Evolutionary conservation across 1,140 invertebrate genomes (phyloP), one percentile per base, ranked within the genome.

Genomic region (Venturia canescens): DNA sequence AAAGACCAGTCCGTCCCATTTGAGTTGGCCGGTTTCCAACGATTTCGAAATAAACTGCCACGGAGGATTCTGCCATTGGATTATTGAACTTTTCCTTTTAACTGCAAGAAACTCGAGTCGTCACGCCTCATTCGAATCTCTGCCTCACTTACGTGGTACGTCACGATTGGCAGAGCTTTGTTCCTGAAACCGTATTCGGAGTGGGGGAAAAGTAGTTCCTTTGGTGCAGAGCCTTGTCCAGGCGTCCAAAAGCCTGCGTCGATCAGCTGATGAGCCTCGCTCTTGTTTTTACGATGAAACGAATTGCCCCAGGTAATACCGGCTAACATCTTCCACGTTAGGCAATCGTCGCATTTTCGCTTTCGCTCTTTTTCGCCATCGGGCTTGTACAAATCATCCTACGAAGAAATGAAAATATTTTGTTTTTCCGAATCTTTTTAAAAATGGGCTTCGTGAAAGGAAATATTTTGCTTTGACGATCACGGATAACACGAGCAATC

Each of bases 151-250:
- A 96, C 95, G 88, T 96, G 94, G 88, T 94, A 95, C 0, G 95
- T 94, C 1, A 95, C 90, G 15, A 97, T 92, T 0, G 95, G 94
- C 76, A 97, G 84, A 21, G 89, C 92, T 82, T 94, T 94, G n/a
- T 95, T 95, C 38, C 96, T 93, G 83, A 98, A 97, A 18, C 96
- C 96, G 81, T 97, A 94, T 3, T 90, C 92, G 0, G 96, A 92
- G 84, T 98, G 96, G 0, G 96, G 96, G 89, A 97, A 97, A 50
- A 97, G 88, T 9, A 94, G 92, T 85, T 97, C 96, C 0, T 90
- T 90, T 72, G 96, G 92, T 34, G 92, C 90, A 29, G 95, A 90
- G 0, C 96, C 96, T 81, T 94, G 92, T 38, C 94, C 90, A 0
- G 96, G 94, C 76, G 93, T 93, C 97, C 97, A 98, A 21, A 89